Evolutionary conservation across 2,888 invertebrate genomes (phyloP).

Genomic region (Eupithecia exiguata): DNA sequence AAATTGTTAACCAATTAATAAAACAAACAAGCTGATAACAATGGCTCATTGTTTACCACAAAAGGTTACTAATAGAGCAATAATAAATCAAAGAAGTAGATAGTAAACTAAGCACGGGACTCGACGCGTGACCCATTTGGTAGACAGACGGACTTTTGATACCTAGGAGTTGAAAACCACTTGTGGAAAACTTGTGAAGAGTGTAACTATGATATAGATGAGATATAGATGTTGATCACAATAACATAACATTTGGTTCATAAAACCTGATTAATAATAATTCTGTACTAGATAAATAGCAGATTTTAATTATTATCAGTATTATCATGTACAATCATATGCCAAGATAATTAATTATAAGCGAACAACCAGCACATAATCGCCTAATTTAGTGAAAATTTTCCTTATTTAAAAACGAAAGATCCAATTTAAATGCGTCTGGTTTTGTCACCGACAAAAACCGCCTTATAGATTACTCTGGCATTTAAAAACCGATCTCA

Average conservation of each 20-base stretch:
- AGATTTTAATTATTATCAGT: background rate
- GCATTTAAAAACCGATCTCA: background rate
- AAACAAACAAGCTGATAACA: constrained; percentile 26
- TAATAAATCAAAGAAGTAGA: constrained; percentile 6
- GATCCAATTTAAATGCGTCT: too few species aligned
- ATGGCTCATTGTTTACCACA: constrained; percentile 31
- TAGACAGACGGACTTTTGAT: background rate
- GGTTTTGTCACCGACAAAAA: background rate
- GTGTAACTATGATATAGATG: background rate
- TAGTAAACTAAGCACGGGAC: constrained; percentile 13
- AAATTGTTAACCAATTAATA: constrained; percentile 10
- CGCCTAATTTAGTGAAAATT: background rate
- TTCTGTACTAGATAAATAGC: background rate
- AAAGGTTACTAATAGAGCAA: constrained; percentile 14
- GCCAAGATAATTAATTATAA: background rate
- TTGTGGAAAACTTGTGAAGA: background rate
- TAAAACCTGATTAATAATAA: background rate
- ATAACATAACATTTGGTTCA: background rate
- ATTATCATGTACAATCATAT: background rate
- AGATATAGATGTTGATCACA: background rate
- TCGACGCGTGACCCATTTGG: constrained; percentile 10
- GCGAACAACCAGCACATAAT: background rate
- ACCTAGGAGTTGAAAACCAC: background rate
- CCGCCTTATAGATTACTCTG: background rate
- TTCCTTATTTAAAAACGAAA: background rate